Conservation (phyloP, 2,113 vertebrate genomes). For the Mastomys natalensis region DNA sequence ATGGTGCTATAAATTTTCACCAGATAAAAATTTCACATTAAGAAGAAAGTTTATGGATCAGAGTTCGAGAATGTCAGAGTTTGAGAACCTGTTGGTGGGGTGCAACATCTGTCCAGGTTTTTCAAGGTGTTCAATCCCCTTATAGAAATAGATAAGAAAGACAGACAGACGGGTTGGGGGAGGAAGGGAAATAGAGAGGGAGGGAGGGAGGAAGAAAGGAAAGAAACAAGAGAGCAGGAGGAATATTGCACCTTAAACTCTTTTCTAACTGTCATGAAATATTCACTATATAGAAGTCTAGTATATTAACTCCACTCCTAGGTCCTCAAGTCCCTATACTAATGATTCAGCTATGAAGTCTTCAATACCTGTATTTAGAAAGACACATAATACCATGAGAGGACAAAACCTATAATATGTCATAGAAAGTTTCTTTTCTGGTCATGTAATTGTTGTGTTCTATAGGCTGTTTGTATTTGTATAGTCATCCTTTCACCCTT, state of each 20-base stretch:
- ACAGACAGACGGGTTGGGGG: background rate
- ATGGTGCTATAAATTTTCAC: background rate
- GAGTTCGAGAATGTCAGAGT: background rate
- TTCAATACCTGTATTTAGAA: background rate
- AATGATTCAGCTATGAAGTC: background rate
- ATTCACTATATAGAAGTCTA: background rate
- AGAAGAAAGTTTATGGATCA: background rate
- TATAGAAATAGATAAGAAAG: background rate
- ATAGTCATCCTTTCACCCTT: background rate
- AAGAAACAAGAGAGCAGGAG: background rate
- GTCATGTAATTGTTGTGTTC: background rate
- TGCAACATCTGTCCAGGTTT: background rate
- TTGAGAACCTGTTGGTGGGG: background rate
- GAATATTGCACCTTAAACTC: background rate
- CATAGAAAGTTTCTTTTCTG: background rate
- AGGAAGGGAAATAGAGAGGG: background rate
- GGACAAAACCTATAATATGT: background rate
- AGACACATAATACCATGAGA: background rate
- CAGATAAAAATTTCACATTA: background rate
- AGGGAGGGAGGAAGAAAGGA: background rate
- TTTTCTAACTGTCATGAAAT: background rate
- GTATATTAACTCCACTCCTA: rapidly evolving
- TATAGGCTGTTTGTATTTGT: background rate
- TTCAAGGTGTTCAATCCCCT: background rate
- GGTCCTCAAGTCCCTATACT: background rate